These are phyloP conservation scores for Ctenoplectra terminalis DNA, from an alignment of 1,140 invertebrate species.

Conservation along the genomic window DNA sequence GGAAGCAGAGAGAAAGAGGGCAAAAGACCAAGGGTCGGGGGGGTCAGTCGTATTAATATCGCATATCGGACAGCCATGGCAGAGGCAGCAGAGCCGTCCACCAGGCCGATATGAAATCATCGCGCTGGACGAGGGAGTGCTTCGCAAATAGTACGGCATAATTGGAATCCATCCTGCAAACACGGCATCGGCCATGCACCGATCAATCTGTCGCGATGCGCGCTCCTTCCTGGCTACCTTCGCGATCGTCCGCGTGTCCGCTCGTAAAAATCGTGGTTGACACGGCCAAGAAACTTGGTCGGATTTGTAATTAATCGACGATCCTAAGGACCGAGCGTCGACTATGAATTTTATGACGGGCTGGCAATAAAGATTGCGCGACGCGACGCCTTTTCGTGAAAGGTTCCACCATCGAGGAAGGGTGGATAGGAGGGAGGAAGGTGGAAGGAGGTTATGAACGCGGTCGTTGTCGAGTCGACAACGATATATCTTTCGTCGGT, in stretches of 20 bases:
- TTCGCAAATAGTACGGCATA: constrained; percentile 81
- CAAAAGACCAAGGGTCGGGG: constrained; percentile 26
- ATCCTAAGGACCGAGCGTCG: background rate
- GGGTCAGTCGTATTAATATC: constrained; percentile 75
- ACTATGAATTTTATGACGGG: constrained; percentile 46
- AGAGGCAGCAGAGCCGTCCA: constrained; percentile 45
- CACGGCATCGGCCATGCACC: constrained; percentile 65
- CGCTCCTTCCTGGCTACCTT: constrained; percentile 33
- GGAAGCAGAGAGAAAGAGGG: constrained; percentile 1
- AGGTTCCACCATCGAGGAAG: background rate
- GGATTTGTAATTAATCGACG: constrained; percentile 37
- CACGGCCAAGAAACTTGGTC: background rate
- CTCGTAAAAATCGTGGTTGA: constrained; percentile 39
- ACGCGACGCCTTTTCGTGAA: constrained; percentile 19
- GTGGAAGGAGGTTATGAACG: constrained; percentile 22
- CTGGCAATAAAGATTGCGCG: constrained; percentile 39
- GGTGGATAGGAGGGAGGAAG: background rate
- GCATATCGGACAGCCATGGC: constrained; percentile 71
- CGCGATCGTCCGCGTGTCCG: background rate
- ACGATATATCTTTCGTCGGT: constrained; percentile 51
- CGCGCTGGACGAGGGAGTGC: constrained; percentile 76
- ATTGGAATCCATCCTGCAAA: constrained; percentile 81
- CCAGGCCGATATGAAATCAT: constrained; percentile 78
- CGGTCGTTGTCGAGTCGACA: constrained; percentile 32
- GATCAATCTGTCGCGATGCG: constrained; percentile 71